Conservation (phyloP, 2,113 vertebrate genomes). For the Mellivora capensis region DNA sequence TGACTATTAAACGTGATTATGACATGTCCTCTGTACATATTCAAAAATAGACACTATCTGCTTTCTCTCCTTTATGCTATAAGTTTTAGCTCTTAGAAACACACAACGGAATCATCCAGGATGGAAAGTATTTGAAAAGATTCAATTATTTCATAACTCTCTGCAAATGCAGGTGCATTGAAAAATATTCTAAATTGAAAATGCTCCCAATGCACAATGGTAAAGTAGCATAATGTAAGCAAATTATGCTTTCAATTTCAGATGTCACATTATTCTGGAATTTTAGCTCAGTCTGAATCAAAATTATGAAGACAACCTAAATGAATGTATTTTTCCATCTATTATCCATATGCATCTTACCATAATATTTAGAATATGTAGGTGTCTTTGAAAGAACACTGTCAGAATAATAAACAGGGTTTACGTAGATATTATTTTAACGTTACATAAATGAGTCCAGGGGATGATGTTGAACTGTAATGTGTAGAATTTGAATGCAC, state of each 20-base stretch:
- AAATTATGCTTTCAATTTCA: constrained; percentile 64
- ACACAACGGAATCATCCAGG: constrained; percentile 11
- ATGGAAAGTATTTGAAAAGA: constrained; percentile 34
- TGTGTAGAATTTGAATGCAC: not conserved
- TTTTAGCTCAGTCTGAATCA: constrained; percentile 50
- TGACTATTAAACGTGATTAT: not conserved
- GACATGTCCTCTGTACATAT: not conserved
- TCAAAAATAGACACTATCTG: constrained; percentile 27
- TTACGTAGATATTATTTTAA: not conserved
- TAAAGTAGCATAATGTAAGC: constrained; percentile 49
- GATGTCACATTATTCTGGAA: constrained; percentile 52
- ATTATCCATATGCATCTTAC: not conserved
- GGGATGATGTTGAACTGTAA: not conserved
- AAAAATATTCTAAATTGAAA: constrained; percentile 59
- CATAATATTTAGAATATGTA: constrained; percentile 28
- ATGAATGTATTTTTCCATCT: constrained; percentile 27
- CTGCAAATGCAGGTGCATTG: constrained; percentile 33
- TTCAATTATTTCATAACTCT: constrained; percentile 41
- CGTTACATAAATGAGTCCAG: not conserved
- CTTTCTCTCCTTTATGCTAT: constrained; percentile 1
- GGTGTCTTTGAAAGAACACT: not conserved
- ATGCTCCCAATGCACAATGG: constrained; percentile 4
- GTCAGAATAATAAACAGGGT: not conserved
- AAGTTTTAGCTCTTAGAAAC: constrained; percentile 3
- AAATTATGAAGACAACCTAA: constrained; percentile 44